These are phyloP conservation scores for Diorhabda elongata DNA, from an alignment of 1,140 invertebrate genomes.

Conservation along the genomic window DNA sequence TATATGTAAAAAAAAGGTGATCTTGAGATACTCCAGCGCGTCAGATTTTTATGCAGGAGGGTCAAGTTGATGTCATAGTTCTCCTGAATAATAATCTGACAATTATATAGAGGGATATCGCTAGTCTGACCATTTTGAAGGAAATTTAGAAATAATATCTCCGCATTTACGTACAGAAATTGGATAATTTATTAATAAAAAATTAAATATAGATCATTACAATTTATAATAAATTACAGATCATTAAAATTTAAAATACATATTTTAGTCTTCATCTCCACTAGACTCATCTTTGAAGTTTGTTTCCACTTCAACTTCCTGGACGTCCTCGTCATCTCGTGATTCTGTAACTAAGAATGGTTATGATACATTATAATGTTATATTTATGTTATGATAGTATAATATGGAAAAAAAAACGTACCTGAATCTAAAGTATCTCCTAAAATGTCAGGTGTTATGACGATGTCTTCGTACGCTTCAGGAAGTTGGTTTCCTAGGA, in stretches of 20 bases:
- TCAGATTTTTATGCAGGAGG: background rate
- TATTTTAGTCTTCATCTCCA: too few relatives aligned
- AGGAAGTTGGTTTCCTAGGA: background rate
- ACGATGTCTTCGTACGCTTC: background rate
- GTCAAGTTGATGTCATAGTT: background rate
- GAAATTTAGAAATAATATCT: too few relatives aligned
- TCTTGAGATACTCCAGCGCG: background rate
- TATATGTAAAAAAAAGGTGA: background rate
- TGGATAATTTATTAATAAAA: too few relatives aligned
- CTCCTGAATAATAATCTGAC: background rate
- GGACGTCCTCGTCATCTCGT: background rate
- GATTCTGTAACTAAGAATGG: background rate
- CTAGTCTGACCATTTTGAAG: too few relatives aligned
- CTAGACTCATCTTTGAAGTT: too few relatives aligned
- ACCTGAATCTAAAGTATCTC: background rate
- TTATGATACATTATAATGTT: background rate
- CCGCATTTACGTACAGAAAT: too few relatives aligned
- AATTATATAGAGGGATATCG: background rate
- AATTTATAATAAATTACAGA: too few relatives aligned
- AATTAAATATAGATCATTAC: too few relatives aligned
- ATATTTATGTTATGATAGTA: background rate
- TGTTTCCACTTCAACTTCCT: background rate
- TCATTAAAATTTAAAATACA: too few relatives aligned
- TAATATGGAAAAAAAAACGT: background rate
- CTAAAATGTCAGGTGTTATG: background rate